Evolutionary conservation across 2,113 vertebrate genomes (phyloP).

Genomic region (Cebus imitator): DNA sequence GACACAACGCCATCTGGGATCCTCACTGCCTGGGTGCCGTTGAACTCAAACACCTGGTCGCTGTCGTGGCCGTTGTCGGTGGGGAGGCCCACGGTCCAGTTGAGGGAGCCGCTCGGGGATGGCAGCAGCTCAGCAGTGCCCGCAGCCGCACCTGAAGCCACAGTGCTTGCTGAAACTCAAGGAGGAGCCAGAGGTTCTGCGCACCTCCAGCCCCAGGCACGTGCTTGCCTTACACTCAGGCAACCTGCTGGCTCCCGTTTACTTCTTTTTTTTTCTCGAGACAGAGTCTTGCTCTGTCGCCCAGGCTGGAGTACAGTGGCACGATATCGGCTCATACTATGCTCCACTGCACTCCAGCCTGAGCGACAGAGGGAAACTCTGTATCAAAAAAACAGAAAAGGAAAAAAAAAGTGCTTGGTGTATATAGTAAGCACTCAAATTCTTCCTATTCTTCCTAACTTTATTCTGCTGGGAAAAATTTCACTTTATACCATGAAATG

Average conservation of each 20-base stretch:
- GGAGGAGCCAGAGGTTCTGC: fast-evolving
- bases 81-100: conserved; percentile 95
- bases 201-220: fast-evolving
- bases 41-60: conserved; percentile 98
- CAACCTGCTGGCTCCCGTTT: not conserved
- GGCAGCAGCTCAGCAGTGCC: conserved; percentile 95
- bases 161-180: fast-evolving
- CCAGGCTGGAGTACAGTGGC: too few relatives aligned
- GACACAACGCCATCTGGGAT: conserved; percentile 91
- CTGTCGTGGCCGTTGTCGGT: conserved; percentile 98
- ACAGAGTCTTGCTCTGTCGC: too few relatives aligned
- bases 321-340: too few relatives aligned
- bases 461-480: not conserved
- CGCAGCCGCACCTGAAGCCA: conserved; percentile 88
- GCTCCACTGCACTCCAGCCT: too few relatives aligned
- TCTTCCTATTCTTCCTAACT: not conserved
- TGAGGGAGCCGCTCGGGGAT: conserved; percentile 89
- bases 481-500: not conserved
- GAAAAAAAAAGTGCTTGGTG: too few relatives aligned
- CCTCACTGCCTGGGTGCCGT: conserved; percentile 95
- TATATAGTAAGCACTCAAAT: fast-evolving
- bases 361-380: too few relatives aligned
- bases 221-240: fast-evolving
- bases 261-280: too few relatives aligned
- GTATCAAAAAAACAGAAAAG: too few relatives aligned